phyloP scores from a whole-genome alignment of 2,113 vertebrate species.

The Albula glossodonta region DNA sequence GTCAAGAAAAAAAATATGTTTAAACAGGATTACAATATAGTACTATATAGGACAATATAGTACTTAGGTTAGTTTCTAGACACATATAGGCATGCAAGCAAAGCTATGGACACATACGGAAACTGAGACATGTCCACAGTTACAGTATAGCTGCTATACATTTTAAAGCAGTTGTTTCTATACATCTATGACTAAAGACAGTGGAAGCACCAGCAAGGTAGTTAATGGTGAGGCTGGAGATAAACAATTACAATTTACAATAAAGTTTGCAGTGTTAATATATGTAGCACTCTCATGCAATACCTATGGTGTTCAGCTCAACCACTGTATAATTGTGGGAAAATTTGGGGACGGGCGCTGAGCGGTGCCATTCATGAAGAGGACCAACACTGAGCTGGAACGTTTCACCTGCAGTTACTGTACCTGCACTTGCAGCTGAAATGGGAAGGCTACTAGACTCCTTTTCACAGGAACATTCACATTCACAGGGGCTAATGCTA shows the following conservation, averaged over 20 bases:
- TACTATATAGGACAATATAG: neutral
- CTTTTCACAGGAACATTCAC: neutral
- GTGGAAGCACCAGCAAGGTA: too few relatives aligned
- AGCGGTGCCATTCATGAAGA: neutral
- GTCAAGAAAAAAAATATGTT: neutral
- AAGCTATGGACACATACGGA: neutral
- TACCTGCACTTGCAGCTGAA: neutral
- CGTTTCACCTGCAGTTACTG: neutral
- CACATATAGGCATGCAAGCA: neutral
- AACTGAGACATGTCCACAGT: neutral
- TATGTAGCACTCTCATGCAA: too few relatives aligned
- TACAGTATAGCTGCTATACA: neutral
- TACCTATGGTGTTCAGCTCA: too few relatives aligned
- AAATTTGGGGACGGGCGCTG: neutral
- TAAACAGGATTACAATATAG: neutral
- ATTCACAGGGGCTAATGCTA: neutral
- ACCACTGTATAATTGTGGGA: too few relatives aligned
- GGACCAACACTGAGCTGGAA: neutral
- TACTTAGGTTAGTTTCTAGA: neutral
- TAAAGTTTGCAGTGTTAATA: too few relatives aligned
- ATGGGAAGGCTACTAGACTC: neutral
- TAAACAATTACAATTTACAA: too few relatives aligned
- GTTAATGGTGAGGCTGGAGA: too few relatives aligned
- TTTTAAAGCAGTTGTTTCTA: neutral
- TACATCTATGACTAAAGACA: too few relatives aligned